phyloP scores from a whole-genome alignment of 2,797 vertebrate genomes.

The Euthynnus affinis region DNA sequence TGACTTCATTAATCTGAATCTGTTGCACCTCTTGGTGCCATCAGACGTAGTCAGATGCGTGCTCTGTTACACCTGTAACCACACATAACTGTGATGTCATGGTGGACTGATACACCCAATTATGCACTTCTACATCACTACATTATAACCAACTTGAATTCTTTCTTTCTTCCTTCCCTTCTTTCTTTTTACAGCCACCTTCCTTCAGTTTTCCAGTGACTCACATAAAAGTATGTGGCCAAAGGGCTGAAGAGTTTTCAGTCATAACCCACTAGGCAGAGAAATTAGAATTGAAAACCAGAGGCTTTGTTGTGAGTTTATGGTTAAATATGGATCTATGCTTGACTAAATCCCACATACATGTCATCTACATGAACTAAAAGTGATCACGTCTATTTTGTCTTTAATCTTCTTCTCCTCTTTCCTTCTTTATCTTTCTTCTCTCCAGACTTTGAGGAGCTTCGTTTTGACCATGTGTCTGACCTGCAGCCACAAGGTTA shows the following conservation, averaged over 20 bases:
- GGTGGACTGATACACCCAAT: too few relatives aligned
- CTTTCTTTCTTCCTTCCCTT: background rate
- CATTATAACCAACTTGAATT: background rate
- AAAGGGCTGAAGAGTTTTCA: conserved; percentile 31
- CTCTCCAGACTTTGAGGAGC: background rate
- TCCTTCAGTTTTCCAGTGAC: conserved; percentile 10
- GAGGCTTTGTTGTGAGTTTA: conserved; percentile 43
- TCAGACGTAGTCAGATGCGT: too few relatives aligned
- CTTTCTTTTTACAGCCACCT: background rate
- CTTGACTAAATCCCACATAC: conserved; percentile 1
- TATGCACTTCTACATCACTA: background rate
- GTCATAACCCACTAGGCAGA: conserved; percentile 24
- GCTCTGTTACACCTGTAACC: too few relatives aligned
- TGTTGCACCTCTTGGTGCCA: too few relatives aligned
- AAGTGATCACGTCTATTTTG: conserved; percentile 3
- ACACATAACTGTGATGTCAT: too few relatives aligned
- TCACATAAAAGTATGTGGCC: conserved; percentile 41
- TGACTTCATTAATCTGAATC: too few relatives aligned
- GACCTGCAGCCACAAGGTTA: conserved; percentile 50
- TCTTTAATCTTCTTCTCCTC: background rate
- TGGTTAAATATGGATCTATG: conserved; percentile 36
- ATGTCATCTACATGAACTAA: background rate
- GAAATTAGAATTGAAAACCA: conserved; percentile 49
- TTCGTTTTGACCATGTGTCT: conserved; percentile 20
- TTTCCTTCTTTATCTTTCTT: background rate